Evolutionary conservation across 2,888 invertebrate genomes (phyloP).

Genomic region (Eupeodes luniger): DNA sequence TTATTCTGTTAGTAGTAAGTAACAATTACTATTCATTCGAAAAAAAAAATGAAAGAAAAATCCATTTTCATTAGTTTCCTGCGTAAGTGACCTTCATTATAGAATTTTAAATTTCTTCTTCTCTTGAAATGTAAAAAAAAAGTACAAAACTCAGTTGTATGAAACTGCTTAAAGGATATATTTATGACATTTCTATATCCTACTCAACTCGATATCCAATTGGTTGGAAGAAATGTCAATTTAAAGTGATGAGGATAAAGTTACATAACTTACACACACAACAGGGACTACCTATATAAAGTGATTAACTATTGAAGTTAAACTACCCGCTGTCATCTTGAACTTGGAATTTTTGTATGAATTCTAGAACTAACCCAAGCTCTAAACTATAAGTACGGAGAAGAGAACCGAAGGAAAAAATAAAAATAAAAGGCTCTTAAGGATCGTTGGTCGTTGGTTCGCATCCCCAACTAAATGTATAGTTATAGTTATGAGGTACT

Average conservation of each 20-base stretch:
- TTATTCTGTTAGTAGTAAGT: background rate
- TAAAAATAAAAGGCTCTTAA: background rate
- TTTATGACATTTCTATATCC: background rate
- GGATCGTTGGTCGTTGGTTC: constrained; percentile 15
- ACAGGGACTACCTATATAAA: no score
- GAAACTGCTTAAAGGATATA: background rate
- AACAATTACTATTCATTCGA: constrained; percentile 1
- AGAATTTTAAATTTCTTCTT: constrained; percentile 39
- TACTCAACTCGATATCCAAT: no score
- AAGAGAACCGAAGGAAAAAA: background rate
- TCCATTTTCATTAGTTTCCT: constrained; percentile 23
- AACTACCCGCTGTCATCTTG: background rate
- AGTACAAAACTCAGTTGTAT: background rate
- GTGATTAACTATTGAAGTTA: no score
- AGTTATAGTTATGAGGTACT: background rate
- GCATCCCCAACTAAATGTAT: background rate
- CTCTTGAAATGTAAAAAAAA: background rate
- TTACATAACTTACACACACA: no score
- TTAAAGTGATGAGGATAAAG: no score
- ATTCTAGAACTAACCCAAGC: background rate
- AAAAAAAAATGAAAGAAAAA: background rate
- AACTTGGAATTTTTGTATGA: background rate
- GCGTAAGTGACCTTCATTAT: constrained; percentile 47
- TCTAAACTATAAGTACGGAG: no score
- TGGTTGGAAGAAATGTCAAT: no score